phyloP scores from a whole-genome alignment of 2,113 vertebrate species.

The Erythrocercus mccallii region DNA sequence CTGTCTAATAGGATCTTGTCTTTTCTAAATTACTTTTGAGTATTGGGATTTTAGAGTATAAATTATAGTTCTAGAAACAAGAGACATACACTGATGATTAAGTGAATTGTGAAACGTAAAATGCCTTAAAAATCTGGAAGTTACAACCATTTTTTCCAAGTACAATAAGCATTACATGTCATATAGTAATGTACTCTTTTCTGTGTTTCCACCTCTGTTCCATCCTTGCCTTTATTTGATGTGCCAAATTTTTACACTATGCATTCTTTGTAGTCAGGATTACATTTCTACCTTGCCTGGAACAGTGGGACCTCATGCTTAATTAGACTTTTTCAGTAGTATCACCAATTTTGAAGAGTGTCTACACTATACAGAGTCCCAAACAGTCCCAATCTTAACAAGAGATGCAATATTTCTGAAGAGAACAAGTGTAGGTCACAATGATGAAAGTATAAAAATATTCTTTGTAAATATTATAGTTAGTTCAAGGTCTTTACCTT shows the following conservation, averaged over 20 bases:
- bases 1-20: not conserved
- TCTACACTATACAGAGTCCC: not conserved
- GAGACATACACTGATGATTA: not conserved
- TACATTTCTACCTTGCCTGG: not conserved
- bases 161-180: not conserved
- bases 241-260: not conserved
- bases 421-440: not conserved
- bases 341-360: not conserved
- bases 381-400: not conserved
- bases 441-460: not conserved
- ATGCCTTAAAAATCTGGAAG: not conserved
- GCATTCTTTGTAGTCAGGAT: fast-evolving
- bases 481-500: not conserved
- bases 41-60: not conserved
- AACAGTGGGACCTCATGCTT: not conserved
- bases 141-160: not conserved
- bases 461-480: not conserved
- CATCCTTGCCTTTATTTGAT: not conserved
- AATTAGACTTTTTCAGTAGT: not conserved
- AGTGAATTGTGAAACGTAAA: not conserved
- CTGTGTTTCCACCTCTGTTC: not conserved
- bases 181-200: not conserved
- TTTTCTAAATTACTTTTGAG: not conserved
- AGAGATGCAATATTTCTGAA: not conserved
- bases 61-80: not conserved